A percentile compares a stretch with the other conserved stretches of the same genome.
phyloP scores from a whole-genome alignment of 2,797 vertebrate genomes.

The Catostomus latipinnis region DNA sequence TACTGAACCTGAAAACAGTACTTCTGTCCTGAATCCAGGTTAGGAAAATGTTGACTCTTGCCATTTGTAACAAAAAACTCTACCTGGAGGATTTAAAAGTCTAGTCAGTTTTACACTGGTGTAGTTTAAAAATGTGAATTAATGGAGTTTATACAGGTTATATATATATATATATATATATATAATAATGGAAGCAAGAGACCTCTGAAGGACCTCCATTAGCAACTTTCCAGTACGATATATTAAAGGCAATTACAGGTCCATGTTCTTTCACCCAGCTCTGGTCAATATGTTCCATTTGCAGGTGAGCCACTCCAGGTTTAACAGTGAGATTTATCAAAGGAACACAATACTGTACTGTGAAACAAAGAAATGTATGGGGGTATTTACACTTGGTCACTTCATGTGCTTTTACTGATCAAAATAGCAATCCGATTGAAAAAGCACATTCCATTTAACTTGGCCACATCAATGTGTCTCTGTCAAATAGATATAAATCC shows the following conservation, averaged over 20 bases:
- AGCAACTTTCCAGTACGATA: constrained; percentile 31
- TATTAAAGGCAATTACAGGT: not conserved
- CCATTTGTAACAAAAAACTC: not conserved
- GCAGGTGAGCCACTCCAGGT: not conserved
- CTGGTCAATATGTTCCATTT: constrained; percentile 8
- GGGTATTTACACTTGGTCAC: too few species aligned
- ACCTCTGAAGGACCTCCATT: constrained; percentile 6
- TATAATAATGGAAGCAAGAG: not conserved
- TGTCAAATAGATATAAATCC: too few species aligned
- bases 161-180: not conserved
- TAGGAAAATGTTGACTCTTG: not conserved
- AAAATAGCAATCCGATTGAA: too few species aligned
- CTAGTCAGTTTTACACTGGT: not conserved
- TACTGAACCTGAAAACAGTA: constrained; percentile 54
- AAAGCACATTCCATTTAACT: too few species aligned
- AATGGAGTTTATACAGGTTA: not conserved
- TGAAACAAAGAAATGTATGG: not conserved
- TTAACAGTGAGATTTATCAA: not conserved
- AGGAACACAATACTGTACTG: not conserved
- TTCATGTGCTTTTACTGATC: too few species aligned
- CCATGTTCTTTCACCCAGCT: constrained; percentile 14
- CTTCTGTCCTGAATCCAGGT: constrained; percentile 29
- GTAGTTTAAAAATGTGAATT: not conserved
- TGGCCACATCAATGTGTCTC: too few species aligned
- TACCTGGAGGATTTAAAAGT: constrained; percentile 7